Evolutionary conservation across 2,113 vertebrate species (phyloP).

Genomic region (Plecotus auritus): DNA sequence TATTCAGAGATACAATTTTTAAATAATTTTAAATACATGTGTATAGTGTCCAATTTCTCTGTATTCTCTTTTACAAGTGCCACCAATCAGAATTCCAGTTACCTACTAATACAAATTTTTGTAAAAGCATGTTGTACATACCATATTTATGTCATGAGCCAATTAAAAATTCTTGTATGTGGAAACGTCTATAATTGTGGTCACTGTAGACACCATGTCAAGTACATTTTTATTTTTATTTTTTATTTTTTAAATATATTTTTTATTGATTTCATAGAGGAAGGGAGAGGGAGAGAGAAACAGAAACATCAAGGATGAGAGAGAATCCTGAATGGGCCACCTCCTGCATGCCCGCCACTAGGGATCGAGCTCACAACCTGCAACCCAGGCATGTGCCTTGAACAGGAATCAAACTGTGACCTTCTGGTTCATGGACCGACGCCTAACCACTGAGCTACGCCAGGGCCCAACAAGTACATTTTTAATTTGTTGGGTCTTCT

Average conservation of each 20-base stretch:
- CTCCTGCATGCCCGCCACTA: too few species aligned
- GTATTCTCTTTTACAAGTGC: neutral
- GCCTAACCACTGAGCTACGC: too few species aligned
- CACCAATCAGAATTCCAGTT: neutral
- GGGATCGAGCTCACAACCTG: too few species aligned
- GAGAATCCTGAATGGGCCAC: too few species aligned
- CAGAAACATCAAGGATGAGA: too few species aligned
- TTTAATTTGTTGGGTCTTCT: neutral
- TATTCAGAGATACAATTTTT: neutral
- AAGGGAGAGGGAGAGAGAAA: too few species aligned
- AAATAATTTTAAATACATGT: neutral
- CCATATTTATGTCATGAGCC: neutral
- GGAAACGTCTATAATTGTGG: neutral
- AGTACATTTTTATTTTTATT: neutral
- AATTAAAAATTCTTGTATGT: neutral
- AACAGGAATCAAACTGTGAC: too few species aligned
- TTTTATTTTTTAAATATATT: too few species aligned
- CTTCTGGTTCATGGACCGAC: too few species aligned
- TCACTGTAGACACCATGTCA: neutral
- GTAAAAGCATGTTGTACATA: neutral
- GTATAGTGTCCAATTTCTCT: neutral
- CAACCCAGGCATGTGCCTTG: too few species aligned
- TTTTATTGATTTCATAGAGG: too few species aligned
- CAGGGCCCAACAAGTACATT: too few species aligned
- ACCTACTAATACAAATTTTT: neutral